Evolutionary conservation across 2,113 vertebrate genomes (phyloP).

Genomic region (Coregonus clupeaformis): DNA sequence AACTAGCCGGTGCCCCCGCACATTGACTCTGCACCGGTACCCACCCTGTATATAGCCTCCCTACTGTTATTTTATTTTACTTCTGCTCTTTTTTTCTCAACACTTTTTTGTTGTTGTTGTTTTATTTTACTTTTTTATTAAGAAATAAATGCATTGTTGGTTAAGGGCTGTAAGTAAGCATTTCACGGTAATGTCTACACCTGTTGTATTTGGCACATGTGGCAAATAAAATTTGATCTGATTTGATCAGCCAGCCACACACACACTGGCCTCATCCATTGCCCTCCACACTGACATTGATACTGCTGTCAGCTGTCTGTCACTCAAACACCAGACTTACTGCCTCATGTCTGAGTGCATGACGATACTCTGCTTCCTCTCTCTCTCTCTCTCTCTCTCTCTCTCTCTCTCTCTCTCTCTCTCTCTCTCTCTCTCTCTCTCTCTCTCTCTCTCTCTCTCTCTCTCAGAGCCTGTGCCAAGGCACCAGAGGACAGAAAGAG

Average conservation of each 20-base stretch:
- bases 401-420: constrained; percentile 28
- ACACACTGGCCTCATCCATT: constrained; percentile 32
- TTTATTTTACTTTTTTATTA: no score
- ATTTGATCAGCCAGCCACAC: constrained; percentile 39
- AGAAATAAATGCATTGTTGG: no score
- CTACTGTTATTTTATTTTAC: no score
- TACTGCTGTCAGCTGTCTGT: constrained; percentile 41
- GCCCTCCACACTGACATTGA: constrained; percentile 13
- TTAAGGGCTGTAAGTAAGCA: no score
- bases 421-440: constrained; percentile 35
- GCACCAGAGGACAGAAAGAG: not conserved
- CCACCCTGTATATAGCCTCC: no score
- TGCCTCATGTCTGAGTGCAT: constrained; percentile 31
- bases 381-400: constrained; percentile 28
- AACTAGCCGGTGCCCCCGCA: no score
- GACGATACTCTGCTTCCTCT: constrained; percentile 45
- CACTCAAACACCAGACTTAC: constrained; percentile 44
- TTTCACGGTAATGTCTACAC: no score
- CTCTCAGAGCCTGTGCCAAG: not conserved
- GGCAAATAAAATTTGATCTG: no score
- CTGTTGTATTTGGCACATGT: no score
- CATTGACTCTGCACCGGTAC: no score
- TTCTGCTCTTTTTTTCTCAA: no score
- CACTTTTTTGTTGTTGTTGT: no score
- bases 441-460: constrained; percentile 28